These are phyloP conservation scores for Ashinkailepas kermadecensis DNA, from an alignment of 2,888 invertebrate species.

Conservation along the genomic window DNA sequence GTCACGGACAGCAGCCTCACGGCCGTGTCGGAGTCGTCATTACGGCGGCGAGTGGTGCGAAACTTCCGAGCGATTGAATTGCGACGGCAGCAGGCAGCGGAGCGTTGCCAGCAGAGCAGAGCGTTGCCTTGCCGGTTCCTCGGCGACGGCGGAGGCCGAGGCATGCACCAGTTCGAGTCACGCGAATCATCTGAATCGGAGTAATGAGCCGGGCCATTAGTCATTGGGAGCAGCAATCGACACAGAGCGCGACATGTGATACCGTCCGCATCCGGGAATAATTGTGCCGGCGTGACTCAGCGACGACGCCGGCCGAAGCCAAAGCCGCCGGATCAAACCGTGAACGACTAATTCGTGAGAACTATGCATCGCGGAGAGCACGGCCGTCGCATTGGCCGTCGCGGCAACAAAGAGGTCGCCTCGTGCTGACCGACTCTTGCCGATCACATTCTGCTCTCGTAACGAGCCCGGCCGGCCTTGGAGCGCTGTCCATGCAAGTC, in stretches of 20 bases:
- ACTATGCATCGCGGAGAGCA: not conserved
- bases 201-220: not conserved
- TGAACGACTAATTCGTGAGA: not conserved
- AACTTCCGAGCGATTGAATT: not conserved
- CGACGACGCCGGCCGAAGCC: not conserved
- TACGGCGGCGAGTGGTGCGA: not conserved
- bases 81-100: not conserved
- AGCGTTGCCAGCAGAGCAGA: not conserved
- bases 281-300: constrained; percentile 7
- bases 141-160: not conserved
- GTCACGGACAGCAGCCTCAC: no score
- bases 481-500: not conserved
- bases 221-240: not conserved
- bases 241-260: not conserved
- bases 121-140: not conserved
- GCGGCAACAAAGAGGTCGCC: not conserved
- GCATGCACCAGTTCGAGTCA: no score
- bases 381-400: not conserved
- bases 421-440: no score
- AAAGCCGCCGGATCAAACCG: no score
- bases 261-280: not conserved
- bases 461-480: no score
- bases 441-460: no score
- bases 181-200: not conserved
- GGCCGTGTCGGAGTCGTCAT: no score